Evolutionary conservation across 2,797 vertebrate genomes (phyloP).

Genomic region (Apogon talboti): DNA sequence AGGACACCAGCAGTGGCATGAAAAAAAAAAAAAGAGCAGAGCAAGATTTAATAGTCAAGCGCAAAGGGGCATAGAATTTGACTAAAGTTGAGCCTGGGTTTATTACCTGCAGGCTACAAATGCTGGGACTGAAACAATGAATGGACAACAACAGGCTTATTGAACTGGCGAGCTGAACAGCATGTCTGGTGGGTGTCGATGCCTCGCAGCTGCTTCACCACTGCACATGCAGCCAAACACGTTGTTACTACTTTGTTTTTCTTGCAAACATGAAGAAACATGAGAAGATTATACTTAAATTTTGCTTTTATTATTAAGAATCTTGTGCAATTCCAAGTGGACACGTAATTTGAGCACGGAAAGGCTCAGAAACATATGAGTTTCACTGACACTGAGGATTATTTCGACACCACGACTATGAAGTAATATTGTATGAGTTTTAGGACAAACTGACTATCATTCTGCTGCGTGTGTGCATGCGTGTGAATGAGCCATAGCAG

Average conservation of each 20-base stretch:
- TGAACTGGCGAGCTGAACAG: constrained; percentile 27
- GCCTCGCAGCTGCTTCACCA: constrained; percentile 13
- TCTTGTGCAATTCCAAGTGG: constrained; percentile 23
- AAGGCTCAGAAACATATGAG: constrained; percentile 14
- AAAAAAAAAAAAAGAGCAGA: constrained; percentile 16
- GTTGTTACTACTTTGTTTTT: neutral
- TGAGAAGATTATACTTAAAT: constrained; percentile 7
- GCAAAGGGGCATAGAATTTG: constrained; percentile 27
- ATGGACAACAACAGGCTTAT: constrained; percentile 34
- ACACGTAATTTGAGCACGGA: constrained; percentile 4
- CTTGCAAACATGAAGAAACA: constrained; percentile 10
- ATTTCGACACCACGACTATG: constrained; percentile 35
- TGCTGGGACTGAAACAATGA: constrained; percentile 16
- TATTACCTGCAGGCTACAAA: constrained; percentile 35
- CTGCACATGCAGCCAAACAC: neutral
- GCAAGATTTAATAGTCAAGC: constrained; percentile 20
- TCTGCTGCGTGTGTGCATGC: constrained; percentile 22
- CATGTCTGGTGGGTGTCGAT: constrained; percentile 8
- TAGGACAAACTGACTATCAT: constrained; percentile 49
- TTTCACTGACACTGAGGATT: constrained; percentile 51
- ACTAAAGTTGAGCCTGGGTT: constrained; percentile 30
- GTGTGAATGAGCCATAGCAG: constrained; percentile 47
- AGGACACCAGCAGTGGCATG: constrained; percentile 1
- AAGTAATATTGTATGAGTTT: constrained; percentile 50
- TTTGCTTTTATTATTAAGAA: neutral